Evolutionary conservation across 2,113 vertebrate genomes (phyloP), one percentile per base, ranked within the genome.

Genomic region (Baryphthengus martii): DNA sequence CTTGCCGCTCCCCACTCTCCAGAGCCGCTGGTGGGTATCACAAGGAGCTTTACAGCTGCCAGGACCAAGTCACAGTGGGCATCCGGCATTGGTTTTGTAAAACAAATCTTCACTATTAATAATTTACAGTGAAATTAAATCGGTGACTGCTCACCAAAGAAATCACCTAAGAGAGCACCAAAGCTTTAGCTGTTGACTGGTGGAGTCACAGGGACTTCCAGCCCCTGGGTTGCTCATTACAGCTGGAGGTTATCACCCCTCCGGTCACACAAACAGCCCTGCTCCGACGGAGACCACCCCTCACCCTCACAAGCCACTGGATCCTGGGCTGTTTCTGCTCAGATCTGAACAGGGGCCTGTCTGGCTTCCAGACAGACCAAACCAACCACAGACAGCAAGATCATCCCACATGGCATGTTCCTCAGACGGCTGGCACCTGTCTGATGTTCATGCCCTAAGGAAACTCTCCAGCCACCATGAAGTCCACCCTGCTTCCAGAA

Each of bases 241-340:
- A 84, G 78, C 40, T 71, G 50, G 31, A 86, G 52, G 86, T 95
- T 77, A 73, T 59, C 87, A 73, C 84, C 78, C 70, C 42, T 91
- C 63, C 88, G 42, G 59, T 85, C 92, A 91, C 91, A 85, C 42
- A 55, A 79, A 85, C 62, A 26, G 39, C 17, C 84, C 85, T 72
- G 33, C 56, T 84, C 70, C 39, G 68, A 74, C 35, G 44, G 63
- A 91, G 85, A 92, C 87, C 39, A 28, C 53, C 76, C 88, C 91
- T 81, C 47, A 42, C 63, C 65, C 86, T 85, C 88, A 88, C 66
- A 53, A 66, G 50, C 80, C 85, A 42, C 53, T 62, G 77, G 90
- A 92, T 88, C 62, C 93, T 95, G 86, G 77, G 65, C 72, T 73
- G 68, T 90, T 95, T 94, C 90, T 87, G 95, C 78, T 94, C 88